phyloP scores from a whole-genome alignment of 2,888 invertebrate genomes.

The Strigamia transsilvanica region DNA sequence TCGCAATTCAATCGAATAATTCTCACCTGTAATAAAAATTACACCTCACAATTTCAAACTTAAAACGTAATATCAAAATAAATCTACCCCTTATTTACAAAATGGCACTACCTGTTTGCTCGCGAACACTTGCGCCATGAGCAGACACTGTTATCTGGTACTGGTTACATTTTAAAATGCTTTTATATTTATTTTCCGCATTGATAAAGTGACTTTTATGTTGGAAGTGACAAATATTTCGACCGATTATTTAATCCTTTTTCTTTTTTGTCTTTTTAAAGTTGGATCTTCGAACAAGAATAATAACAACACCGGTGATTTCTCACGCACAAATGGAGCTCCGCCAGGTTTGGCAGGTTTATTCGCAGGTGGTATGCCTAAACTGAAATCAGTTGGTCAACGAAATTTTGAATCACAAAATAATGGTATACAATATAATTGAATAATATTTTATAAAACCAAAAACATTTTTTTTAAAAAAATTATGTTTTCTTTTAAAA shows the following conservation, averaged over 20 bases:
- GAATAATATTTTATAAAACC: not conserved
- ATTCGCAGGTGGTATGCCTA: conserved; percentile 85
- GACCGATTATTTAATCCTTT: too few relatives aligned
- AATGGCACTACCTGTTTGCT: conserved; percentile 20
- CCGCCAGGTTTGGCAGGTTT: conserved; percentile 72
- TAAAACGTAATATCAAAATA: too few relatives aligned
- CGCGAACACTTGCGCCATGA: not conserved
- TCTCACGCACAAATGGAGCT: conserved; percentile 58
- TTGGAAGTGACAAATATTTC: too few relatives aligned
- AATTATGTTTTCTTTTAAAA: too few relatives aligned
- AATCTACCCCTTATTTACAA: not conserved
- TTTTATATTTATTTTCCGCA: not conserved
- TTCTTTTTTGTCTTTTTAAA: not conserved
- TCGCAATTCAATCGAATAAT: too few relatives aligned
- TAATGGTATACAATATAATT: conserved; percentile 58
- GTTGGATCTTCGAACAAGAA: conserved; percentile 9
- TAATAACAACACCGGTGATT: conserved; percentile 63
- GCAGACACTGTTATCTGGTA: not conserved
- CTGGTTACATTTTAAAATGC: not conserved
- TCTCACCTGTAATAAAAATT: not conserved
- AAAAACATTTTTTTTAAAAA: not conserved
- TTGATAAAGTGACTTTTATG: not conserved
- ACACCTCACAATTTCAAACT: not conserved
- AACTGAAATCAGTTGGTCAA: conserved; percentile 75
- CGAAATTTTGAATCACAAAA: conserved; percentile 60